Percentiles rank a stretch among this genome's conserved stretches.
These are phyloP conservation scores for Noctua janthe DNA, from an alignment of 2,888 invertebrate genomes.

Conservation along the genomic window DNA sequence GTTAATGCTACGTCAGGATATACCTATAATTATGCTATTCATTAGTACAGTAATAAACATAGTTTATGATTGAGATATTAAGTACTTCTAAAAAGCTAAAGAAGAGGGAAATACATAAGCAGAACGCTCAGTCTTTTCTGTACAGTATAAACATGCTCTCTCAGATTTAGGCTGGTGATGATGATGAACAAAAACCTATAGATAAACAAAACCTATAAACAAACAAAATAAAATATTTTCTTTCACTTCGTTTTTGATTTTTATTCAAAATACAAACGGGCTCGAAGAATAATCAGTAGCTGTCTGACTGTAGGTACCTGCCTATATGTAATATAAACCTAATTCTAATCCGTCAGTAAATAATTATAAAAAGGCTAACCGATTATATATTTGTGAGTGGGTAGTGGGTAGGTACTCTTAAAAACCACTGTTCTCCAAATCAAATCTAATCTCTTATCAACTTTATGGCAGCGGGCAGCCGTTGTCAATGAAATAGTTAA, in stretches of 20 bases:
- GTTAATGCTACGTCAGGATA: not conserved
- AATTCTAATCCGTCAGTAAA: not conserved
- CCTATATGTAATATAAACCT: not conserved
- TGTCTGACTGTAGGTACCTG: not conserved
- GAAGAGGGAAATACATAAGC: not conserved
- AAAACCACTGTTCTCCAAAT: not conserved
- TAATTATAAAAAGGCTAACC: not conserved
- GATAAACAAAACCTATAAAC: not conserved
- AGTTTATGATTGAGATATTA: not conserved
- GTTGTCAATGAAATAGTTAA: slow-evolving; percentile 55
- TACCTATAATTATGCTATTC: not conserved
- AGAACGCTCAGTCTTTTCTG: not conserved
- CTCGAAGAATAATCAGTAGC: not conserved
- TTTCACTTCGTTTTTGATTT: not conserved
- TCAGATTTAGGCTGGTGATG: not conserved
- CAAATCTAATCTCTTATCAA: slow-evolving; percentile 39
- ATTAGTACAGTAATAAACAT: not conserved
- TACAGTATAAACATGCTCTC: not conserved
- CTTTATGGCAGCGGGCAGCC: slow-evolving; percentile 29
- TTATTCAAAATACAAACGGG: not conserved
- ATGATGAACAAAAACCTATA: not conserved
- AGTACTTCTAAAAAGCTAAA: not conserved
- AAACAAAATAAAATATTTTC: not conserved
- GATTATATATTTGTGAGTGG: not conserved
- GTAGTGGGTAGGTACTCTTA: not conserved